phyloP scores from a whole-genome alignment of 2,888 invertebrate genomes.

The Platycheirus albimanus region DNA sequence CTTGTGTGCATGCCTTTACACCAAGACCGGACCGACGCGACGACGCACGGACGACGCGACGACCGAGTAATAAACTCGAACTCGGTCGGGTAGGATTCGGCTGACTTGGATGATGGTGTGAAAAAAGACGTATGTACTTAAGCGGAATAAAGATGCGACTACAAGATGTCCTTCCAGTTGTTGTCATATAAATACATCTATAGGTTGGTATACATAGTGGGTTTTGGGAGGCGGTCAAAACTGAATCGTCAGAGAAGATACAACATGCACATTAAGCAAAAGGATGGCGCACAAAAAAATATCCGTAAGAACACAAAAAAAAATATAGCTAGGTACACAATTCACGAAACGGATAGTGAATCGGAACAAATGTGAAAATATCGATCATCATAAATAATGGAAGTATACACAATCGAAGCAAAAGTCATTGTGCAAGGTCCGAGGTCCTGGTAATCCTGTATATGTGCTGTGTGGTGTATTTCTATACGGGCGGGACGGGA shows the following conservation, averaged over 20 bases:
- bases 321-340: conserved; percentile 32
- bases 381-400: conserved; percentile 73
- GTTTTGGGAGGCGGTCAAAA: conserved; percentile 12
- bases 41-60: no score
- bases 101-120: no score
- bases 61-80: conserved; percentile 62
- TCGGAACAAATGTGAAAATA: conserved; percentile 73
- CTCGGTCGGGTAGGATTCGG: conserved; percentile 44
- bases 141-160: conserved; percentile 67
- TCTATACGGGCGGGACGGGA: conserved; percentile 1
- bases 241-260: conserved; percentile 38
- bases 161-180: conserved; percentile 45
- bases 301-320: background rate
- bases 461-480: background rate
- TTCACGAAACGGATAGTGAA: conserved; percentile 63
- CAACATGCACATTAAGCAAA: conserved; percentile 24
- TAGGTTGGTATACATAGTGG: conserved; percentile 11
- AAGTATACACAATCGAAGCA: conserved; percentile 59
- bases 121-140: conserved; percentile 54
- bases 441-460: background rate
- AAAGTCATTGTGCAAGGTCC: conserved; percentile 50
- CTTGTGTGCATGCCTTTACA: conserved; percentile 51
- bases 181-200: no score
- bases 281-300: conserved; percentile 24
- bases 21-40: no score